A percentile compares a stretch with the other conserved stretches of the same genome.
These are phyloP conservation scores for Dione vanillae DNA, from an alignment of 2,888 invertebrate species.

Conservation along the genomic window DNA sequence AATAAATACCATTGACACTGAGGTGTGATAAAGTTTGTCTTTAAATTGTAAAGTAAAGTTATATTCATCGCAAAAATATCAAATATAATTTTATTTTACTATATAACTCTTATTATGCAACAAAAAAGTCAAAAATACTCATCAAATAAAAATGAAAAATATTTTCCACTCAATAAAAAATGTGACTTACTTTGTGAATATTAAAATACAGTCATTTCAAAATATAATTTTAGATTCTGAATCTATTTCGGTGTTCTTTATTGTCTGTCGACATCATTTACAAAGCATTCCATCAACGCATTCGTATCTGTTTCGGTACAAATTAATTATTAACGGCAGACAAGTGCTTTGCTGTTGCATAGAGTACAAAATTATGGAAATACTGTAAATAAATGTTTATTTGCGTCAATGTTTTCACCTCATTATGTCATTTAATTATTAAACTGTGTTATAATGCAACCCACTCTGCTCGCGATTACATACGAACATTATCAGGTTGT, in stretches of 20 bases:
- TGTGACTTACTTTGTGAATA: not conserved
- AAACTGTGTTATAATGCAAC: too few relatives aligned
- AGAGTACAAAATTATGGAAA: not conserved
- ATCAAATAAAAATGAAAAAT: not conserved
- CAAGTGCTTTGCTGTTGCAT: slow-evolving; percentile 16
- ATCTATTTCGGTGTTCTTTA: slow-evolving; percentile 12
- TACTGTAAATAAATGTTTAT: too few relatives aligned
- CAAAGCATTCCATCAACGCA: slow-evolving; percentile 30
- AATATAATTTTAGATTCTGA: not conserved
- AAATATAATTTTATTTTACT: not conserved
- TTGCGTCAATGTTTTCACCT: too few relatives aligned
- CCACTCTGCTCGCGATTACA: too few relatives aligned
- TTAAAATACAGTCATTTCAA: slow-evolving; percentile 2
- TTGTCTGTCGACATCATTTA: slow-evolving; percentile 16
- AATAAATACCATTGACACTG: too few relatives aligned
- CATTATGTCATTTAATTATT: too few relatives aligned
- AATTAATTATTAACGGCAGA: slow-evolving; percentile 32
- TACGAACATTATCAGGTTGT: too few relatives aligned
- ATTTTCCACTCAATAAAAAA: slow-evolving; percentile 1
- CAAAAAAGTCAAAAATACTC: not conserved
- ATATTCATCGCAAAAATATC: too few relatives aligned
- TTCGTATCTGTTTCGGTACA: slow-evolving; percentile 27
- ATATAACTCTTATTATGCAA: too few relatives aligned
- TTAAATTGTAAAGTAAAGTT: too few relatives aligned
- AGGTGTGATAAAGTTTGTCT: too few relatives aligned